A percentile compares a stretch with the other conserved stretches of the same genome.
These are phyloP conservation scores for Rhynchonycteris naso DNA, from an alignment of 2,797 vertebrate genomes.

Conservation along the genomic window DNA sequence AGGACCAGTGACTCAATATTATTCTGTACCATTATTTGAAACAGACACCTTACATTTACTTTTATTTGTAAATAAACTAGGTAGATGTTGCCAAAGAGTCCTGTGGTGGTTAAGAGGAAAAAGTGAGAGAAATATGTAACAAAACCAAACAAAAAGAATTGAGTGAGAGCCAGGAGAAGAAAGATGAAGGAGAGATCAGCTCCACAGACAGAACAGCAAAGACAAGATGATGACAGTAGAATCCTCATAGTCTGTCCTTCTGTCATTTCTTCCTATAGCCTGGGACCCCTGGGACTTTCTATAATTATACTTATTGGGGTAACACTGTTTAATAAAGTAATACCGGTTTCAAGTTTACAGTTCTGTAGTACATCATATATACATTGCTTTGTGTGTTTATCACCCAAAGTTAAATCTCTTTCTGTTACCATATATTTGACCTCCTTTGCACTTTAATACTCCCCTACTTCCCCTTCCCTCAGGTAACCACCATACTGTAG, in stretches of 20 bases:
- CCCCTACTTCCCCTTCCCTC: too few species aligned
- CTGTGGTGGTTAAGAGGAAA: neutral
- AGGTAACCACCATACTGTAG: neutral
- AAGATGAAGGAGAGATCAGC: neutral
- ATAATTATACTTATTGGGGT: too few species aligned
- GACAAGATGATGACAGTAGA: too few species aligned
- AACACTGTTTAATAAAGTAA: neutral
- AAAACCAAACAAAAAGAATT: neutral
- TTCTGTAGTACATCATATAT: neutral
- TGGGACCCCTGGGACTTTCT: too few species aligned
- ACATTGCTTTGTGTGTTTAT: neutral
- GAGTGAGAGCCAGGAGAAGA: neutral
- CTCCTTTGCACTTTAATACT: neutral
- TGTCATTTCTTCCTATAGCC: neutral
- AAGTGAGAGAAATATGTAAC: neutral
- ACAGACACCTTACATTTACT: neutral
- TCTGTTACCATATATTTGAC: neutral
- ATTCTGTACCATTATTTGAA: neutral
- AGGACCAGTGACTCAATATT: neutral
- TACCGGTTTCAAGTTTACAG: neutral
- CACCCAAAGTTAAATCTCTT: neutral
- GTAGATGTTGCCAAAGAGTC: neutral
- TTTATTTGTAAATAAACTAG: neutral
- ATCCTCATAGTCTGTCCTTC: neutral
- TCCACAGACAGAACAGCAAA: rapidly evolving